phyloP scores from a whole-genome alignment of 2,113 vertebrate species.

The Mirounga angustirostris region DNA sequence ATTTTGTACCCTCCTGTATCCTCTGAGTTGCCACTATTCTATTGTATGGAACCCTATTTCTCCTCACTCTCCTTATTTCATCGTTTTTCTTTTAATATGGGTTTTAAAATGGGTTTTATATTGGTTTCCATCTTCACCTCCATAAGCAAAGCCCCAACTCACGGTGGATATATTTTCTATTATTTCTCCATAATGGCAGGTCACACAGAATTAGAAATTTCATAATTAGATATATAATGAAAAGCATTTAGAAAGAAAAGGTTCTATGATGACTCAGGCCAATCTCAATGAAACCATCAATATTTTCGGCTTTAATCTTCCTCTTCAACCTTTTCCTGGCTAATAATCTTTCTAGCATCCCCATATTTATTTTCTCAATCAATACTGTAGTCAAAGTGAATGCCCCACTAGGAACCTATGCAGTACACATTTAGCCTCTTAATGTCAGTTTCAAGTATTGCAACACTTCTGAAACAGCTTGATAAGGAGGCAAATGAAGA shows the following conservation, averaged over 20 bases:
- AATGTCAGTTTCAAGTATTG: constrained; percentile 59
- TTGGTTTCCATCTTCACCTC: neutral
- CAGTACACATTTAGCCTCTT: constrained; percentile 82
- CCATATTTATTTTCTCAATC: constrained; percentile 86
- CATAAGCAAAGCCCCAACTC: neutral
- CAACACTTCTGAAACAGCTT: neutral
- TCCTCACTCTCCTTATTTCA: neutral
- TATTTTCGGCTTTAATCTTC: constrained; percentile 85
- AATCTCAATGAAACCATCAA: constrained; percentile 84
- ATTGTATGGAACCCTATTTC: neutral
- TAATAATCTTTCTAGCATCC: constrained; percentile 78
- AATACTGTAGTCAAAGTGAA: constrained; percentile 86
- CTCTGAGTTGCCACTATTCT: neutral
- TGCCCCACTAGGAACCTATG: constrained; percentile 80
- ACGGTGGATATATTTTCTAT: constrained; percentile 12
- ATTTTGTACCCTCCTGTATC: neutral
- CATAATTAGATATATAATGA: neutral
- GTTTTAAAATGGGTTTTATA: neutral
- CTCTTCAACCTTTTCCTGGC: constrained; percentile 83
- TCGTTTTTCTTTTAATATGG: neutral
- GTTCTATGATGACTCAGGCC: constrained; percentile 83
- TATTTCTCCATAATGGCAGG: neutral
- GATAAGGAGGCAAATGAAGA: neutral
- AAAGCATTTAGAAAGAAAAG: constrained; percentile 2
- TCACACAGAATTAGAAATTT: constrained; percentile 14